Base-by-base conservation (phyloP, 2,888 invertebrate species). In the Mongoloraphidia duomilia region DNA sequence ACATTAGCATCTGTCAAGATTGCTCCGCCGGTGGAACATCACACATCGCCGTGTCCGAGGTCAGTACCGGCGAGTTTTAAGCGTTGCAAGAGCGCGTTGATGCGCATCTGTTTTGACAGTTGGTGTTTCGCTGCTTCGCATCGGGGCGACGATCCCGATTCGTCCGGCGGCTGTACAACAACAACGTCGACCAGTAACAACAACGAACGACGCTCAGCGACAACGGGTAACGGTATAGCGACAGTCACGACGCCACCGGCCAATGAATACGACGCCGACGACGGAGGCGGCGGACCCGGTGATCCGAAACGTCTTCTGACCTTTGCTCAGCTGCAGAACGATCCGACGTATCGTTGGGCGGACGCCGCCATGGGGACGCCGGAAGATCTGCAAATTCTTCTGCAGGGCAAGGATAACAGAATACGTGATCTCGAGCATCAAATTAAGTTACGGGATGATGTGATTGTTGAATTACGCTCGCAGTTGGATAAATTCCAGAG, bases 401-500 rank as follows among this genome's bases (percentile, higher is more conserved):
- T 83, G 50, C 65, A 66, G 42, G 61, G 65, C 53, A 76, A 79
- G 64, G 84, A 86, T 58, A 79, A 83, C 52, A 76, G 81, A 62
- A 91, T 93, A 56, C 76, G 76, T 56, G 84, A 88, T 60, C 72
- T 94, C 62, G 82, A 86, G 69, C 70, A 75, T 59, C 70, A 81
- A 59, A 69, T 90, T 38, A 77, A 80, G 58, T 73, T 76, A 54
- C 79, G 84, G 52, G 85, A 89, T 58, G 80, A 82, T 58, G 87
- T 89, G 67, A 88, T 90, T 63, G 72, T 80, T 59, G 84, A 89
- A 61, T 70, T 94, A 53, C 81, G 87, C 55, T 87, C 86, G 56
- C 90, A 92, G 68, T 74, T 92, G 61, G 92, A 92, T 63, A 91
- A 91, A 68, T 86, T 90, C 72, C 86, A 90, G 68, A 89, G 89